Conservation (phyloP, 1,140 invertebrate genomes). For the Yoshiicerus persimilis region DNA sequence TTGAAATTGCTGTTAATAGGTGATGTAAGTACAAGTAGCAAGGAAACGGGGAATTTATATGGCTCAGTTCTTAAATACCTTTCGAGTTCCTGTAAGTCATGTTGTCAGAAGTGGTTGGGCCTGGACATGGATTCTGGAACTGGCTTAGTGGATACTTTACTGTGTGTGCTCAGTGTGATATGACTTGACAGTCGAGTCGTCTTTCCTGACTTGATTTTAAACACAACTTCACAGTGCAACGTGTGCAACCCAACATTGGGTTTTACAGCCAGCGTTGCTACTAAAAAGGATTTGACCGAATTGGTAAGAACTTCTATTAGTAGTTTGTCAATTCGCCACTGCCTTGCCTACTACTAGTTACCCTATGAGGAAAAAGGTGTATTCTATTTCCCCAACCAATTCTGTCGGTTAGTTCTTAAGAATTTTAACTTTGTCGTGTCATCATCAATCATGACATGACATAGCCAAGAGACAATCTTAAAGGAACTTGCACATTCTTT, state of each 20-base stretch:
- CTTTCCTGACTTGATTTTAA: background rate
- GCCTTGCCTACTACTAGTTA: background rate
- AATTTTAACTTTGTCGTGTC: slow-evolving; percentile 25
- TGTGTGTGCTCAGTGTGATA: background rate
- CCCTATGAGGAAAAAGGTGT: background rate
- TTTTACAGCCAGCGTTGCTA: background rate
- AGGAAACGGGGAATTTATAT: background rate
- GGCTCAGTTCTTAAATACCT: background rate
- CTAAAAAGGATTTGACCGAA: background rate
- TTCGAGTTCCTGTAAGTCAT: background rate
- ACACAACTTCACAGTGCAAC: background rate
- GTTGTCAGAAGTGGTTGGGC: background rate
- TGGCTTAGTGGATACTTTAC: background rate
- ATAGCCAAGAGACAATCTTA: background rate
- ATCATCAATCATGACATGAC: slow-evolving; percentile 27
- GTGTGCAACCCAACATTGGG: background rate
- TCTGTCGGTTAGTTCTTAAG: background rate
- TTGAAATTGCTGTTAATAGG: background rate
- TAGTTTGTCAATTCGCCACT: background rate
- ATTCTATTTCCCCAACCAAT: background rate
- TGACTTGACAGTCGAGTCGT: background rate
- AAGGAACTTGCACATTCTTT: background rate
- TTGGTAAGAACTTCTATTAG: background rate
- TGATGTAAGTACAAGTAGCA: background rate
- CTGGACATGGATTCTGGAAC: background rate